Evolutionary conservation across 2,797 vertebrate species (phyloP), one percentile per base, ranked within the genome.

Genomic region (Chloroceryle inda): DNA sequence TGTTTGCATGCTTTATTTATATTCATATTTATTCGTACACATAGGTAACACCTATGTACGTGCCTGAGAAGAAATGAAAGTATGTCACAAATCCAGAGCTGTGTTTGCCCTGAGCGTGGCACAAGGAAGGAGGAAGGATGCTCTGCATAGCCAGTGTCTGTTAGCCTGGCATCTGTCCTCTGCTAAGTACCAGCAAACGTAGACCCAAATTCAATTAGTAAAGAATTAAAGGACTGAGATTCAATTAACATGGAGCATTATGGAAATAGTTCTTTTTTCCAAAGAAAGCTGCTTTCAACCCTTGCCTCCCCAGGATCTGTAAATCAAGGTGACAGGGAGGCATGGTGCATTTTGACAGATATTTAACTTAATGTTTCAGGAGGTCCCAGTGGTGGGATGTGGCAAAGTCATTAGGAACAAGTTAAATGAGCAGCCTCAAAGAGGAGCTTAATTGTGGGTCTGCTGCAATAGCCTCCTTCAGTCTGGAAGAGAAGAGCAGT

Each of bases 321-420:
- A 84, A 75, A 63, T 73, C 50, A 75, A 84, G 58, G 66, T 58
- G 83, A 35, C 12, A 64, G n/a, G 22, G 53, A 92, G 35, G 16
- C 35, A 59, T 0, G 0, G 24, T 0, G 0, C 1, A 0, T 80
- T 72, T 59, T 69, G 83, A 17, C 76, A 63, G 47, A 22, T 16
- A 7, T 79, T 74, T 53, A 47, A 18, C 35, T 69, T 47, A 64
- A 17, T 94, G 52, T 67, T 83, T 79, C 56, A 68, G 37, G n/a
- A 38, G 4, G 14, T 86, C 8, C 31, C 66, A 38, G 40, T 1
- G 3, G 58, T 23, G 68, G n/a, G 49, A 49, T 12, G 21, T 7
- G 22, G 24, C 27, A 40, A 63, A 40, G 7, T 24, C 8, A n/a
- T 82, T 56, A 45, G 81, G 73, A 82, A 24, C 4, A 67, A 53